Conservation (phyloP, 2,888 invertebrate genomes). For the Hylaea fasciaria region DNA sequence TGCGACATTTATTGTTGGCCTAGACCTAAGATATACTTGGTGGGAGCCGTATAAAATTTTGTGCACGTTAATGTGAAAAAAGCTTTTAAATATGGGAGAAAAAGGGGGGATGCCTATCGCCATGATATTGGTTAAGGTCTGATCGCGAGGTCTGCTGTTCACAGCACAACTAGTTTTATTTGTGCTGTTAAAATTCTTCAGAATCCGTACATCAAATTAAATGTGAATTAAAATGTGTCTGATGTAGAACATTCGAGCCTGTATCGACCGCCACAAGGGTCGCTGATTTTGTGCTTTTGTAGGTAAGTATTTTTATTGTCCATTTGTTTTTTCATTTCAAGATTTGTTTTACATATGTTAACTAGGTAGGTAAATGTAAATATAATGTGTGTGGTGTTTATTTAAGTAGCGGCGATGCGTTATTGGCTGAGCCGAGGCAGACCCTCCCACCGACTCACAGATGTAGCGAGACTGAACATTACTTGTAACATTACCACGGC, state of each 20-base stretch:
- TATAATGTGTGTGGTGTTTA: conserved; percentile 3
- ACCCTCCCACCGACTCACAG: conserved; percentile 18
- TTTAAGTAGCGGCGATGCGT: conserved; percentile 7
- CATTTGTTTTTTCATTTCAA: neutral
- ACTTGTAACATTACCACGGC: conserved; percentile 12
- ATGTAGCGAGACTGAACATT: conserved; percentile 1
- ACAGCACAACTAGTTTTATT: too few relatives aligned
- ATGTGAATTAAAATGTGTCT: neutral
- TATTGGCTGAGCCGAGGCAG: conserved; percentile 23
- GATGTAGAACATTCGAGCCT: neutral
- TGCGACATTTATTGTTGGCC: too few relatives aligned
- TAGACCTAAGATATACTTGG: too few relatives aligned
- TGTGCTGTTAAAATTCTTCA: neutral
- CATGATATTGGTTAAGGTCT: too few relatives aligned
- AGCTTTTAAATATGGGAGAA: too few relatives aligned
- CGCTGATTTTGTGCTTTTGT: neutral
- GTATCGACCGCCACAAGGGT: neutral
- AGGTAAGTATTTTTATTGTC: too few relatives aligned
- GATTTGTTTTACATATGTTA: too few relatives aligned
- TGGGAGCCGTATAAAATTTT: too few relatives aligned
- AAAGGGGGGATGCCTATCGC: too few relatives aligned
- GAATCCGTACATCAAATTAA: neutral
- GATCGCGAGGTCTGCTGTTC: too few relatives aligned
- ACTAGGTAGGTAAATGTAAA: neutral
- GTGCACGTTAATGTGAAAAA: too few relatives aligned